Conservation (phyloP, 2,888 invertebrate species). For the Leptinotarsa peninsularis region DNA sequence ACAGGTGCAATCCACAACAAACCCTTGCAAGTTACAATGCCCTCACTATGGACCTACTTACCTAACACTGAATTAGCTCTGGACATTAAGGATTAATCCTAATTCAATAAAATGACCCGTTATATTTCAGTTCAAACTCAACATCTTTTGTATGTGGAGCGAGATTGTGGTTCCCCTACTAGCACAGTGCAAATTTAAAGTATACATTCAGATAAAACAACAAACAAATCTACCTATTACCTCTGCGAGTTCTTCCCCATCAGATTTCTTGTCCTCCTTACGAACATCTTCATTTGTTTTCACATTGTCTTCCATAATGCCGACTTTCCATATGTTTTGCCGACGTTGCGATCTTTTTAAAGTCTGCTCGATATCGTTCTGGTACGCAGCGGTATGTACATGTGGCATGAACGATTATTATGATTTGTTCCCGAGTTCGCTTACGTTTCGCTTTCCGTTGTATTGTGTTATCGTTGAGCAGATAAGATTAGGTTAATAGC, state of each 20-base stretch:
- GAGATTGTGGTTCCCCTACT: no score
- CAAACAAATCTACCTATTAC: not conserved
- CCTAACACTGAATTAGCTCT: no score
- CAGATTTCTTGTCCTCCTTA: not conserved
- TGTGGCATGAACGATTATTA: conserved; percentile 24
- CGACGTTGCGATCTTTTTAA: conserved; percentile 7
- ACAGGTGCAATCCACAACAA: no score
- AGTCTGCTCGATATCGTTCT: not conserved
- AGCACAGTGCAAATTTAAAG: no score
- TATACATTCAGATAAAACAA: no score
- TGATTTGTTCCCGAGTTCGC: conserved; percentile 25
- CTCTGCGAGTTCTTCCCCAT: not conserved
- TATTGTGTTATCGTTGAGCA: conserved; percentile 27
- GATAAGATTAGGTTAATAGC: conserved; percentile 34
- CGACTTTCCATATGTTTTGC: conserved; percentile 6
- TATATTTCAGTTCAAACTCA: no score
- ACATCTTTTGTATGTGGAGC: no score
- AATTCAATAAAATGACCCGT: no score
- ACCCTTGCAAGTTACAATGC: no score
- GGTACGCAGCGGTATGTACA: conserved; percentile 2
- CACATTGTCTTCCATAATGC: not conserved
- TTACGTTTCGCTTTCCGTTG: conserved; percentile 31
- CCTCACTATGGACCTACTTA: no score
- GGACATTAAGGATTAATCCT: no score
- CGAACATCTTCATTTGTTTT: not conserved